These are phyloP conservation scores for Hyposmocoma kahamanoa DNA, from an alignment of 1,140 invertebrate genomes.

Conservation along the genomic window DNA sequence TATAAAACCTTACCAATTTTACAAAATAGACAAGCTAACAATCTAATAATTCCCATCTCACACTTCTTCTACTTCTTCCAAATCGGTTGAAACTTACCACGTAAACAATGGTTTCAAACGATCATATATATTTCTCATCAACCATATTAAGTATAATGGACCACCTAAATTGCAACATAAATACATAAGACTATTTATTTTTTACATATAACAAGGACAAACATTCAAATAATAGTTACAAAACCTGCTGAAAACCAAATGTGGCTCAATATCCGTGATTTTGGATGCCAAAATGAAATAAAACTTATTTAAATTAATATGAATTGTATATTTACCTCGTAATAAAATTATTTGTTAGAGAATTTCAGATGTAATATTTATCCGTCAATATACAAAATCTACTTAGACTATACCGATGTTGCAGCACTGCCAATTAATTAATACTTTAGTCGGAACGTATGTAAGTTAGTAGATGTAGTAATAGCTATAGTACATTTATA, in stretches of 20 bases:
- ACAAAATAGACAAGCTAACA: too few relatives aligned
- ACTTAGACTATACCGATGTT: constrained; percentile 36
- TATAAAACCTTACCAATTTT: too few relatives aligned
- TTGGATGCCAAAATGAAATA: constrained; percentile 49
- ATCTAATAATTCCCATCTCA: too few relatives aligned
- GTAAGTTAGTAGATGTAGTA: constrained; percentile 14
- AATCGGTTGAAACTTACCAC: too few relatives aligned
- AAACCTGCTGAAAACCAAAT: constrained; percentile 5
- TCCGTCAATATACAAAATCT: constrained; percentile 14
- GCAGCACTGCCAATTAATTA: constrained; percentile 61
- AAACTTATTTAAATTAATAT: constrained; percentile 17
- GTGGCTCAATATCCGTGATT: constrained; percentile 52
- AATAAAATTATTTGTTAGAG: neutral
- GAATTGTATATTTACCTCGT: neutral
- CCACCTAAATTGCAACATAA: too few relatives aligned
- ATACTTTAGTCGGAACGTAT: constrained; percentile 30
- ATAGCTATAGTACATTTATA: too few relatives aligned
- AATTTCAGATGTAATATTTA: constrained; percentile 3
- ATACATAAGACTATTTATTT: too few relatives aligned
- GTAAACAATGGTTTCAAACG: too few relatives aligned
- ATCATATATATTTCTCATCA: too few relatives aligned
- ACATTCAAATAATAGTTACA: neutral
- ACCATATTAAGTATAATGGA: too few relatives aligned
- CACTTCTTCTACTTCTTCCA: too few relatives aligned
- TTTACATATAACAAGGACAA: too few relatives aligned